Evolutionary conservation across 2,888 invertebrate species (phyloP), one percentile per base, ranked within the genome.

Genomic region (Meiosimyza platycephala): DNA sequence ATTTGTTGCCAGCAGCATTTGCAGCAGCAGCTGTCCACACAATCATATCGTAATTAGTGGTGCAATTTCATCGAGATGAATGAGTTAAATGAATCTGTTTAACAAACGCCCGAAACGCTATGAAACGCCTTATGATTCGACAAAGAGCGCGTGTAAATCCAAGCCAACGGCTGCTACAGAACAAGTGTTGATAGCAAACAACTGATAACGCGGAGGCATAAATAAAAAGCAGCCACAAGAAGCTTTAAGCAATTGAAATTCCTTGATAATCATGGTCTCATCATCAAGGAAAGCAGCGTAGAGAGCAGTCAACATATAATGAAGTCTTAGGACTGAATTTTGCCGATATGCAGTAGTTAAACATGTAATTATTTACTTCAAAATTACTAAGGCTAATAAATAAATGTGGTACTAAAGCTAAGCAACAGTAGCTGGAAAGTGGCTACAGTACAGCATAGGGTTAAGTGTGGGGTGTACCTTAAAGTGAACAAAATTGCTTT

Each of bases 161-260:
- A 33, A 54, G 16, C 33, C 57, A 57, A 28, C 67, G 67, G 54
- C 67, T 18, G 59, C 59, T 47, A 33, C 59, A 50, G 7, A 50
- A 59, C 60, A 69, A 69, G 59, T 69, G 69, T 50, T 60, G 69
- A 69, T 60, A 51, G 69, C 69, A 51, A 69, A 60, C 69, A 69
- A 60, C 28, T 52, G 68, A 60, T 60, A 60, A 51, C 4, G 9
- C 9, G 2, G 9, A 40, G 7, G 40, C 40, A 40, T 40, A 40
- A 40, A 9, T 9, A 40, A 40, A 40, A 40, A 15, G 60, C 40
- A 40, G 28, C 50, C 22, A 33, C n/a, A 52, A 60, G 62, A 60
- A 59, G 69, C 60, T 69, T 28, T 22, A 22, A 50, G 69, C 60
- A 60, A 51, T 60, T 50, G 51, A 60, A 60, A 60, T 54, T 50